Percentiles rank a stretch among this genome's conserved stretches.
These are phyloP conservation scores for Conchocele bisecta DNA, from an alignment of 2,888 invertebrate species.

Conservation along the genomic window DNA sequence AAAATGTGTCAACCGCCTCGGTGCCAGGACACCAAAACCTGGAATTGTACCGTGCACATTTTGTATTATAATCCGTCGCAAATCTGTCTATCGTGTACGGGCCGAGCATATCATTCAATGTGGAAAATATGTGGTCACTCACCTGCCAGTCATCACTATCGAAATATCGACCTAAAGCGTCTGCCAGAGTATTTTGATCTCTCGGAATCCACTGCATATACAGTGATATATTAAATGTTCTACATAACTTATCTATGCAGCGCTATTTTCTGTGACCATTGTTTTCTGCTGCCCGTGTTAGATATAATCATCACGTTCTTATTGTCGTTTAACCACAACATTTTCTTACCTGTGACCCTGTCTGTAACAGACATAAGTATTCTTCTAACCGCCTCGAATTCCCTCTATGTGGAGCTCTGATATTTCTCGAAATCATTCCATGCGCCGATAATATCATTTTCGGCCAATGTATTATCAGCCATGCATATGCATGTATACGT, in stretches of 20 bases:
- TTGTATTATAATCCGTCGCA: neutral
- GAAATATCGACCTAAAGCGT: neutral
- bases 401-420: conserved; percentile 19
- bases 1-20: neutral
- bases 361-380: neutral
- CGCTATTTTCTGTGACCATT: neutral
- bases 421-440: neutral
- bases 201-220: conserved; percentile 11
- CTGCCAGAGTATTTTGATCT: neutral
- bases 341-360: conserved; percentile 3
- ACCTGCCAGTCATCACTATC: conserved; percentile 8
- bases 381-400: conserved; percentile 16
- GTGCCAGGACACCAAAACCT: conserved; percentile 4
- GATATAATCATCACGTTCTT: conserved; percentile 8
- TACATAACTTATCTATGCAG: neutral
- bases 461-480: neutral
- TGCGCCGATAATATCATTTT: conserved; percentile 10
- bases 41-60: conserved; percentile 4
- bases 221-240: neutral
- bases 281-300: neutral
- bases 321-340: conserved; percentile 5
- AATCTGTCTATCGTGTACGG: neutral
- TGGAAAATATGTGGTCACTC: neutral
- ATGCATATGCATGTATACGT: no score
- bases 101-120: neutral